phyloP scores from a whole-genome alignment of 2,797 vertebrate genomes.

The Sorex maritimensis region DNA sequence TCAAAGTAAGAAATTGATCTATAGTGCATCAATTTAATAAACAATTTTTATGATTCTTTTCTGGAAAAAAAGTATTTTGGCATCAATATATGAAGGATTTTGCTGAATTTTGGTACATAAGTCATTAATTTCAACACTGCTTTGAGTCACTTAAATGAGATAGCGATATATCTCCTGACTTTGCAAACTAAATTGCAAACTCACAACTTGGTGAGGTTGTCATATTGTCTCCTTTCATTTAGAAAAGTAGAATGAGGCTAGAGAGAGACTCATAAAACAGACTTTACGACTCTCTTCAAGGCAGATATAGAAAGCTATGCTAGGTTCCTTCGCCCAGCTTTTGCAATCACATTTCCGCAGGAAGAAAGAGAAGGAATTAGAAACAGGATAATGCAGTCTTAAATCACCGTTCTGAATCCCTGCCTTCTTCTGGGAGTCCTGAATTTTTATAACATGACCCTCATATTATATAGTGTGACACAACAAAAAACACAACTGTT shows the following conservation, averaged over 20 bases:
- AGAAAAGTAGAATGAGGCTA: conserved; percentile 91
- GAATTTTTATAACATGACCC: conserved; percentile 86
- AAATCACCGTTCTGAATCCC: conserved; percentile 92
- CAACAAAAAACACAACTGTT: conserved; percentile 90
- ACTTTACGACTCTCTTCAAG: conserved; percentile 94
- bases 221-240: conserved; percentile 95
- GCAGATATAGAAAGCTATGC: conserved; percentile 90
- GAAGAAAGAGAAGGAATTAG: conserved; percentile 94
- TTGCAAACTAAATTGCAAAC: conserved; percentile 93
- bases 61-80: conserved; percentile 55
- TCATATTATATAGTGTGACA: conserved; percentile 91
- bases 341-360: conserved; percentile 94
- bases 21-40: conserved; percentile 46
- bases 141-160: conserved; percentile 81
- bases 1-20: conserved; percentile 20
- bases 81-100: conserved; percentile 71
- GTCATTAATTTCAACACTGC: conserved; percentile 81
- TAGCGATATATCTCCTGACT: conserved; percentile 89
- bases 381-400: conserved; percentile 94
- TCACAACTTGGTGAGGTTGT: conserved; percentile 93
- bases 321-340: conserved; percentile 89
- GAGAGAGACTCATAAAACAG: conserved; percentile 94
- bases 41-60: conserved; percentile 68
- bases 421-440: conserved; percentile 86
- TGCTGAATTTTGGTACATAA: conserved; percentile 72